Conservation (phyloP, 2,888 invertebrate species). For the Pollenia angustigena region DNA sequence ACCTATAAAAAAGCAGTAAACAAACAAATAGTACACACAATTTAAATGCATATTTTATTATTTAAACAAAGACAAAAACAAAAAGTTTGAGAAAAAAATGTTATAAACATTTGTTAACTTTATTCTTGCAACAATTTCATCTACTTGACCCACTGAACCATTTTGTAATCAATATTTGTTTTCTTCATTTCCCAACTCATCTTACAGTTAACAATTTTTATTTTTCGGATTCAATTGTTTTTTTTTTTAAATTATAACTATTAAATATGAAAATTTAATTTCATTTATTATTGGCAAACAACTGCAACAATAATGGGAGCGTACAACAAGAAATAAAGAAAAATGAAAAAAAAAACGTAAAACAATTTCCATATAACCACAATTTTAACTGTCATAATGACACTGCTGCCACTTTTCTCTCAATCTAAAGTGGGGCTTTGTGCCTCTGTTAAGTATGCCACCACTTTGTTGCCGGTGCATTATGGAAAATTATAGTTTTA, state of each 20-base stretch:
- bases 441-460: slow-evolving; percentile 59
- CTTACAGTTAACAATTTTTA: slow-evolving; percentile 2
- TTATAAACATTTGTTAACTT: slow-evolving; percentile 47
- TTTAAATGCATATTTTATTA: slow-evolving; percentile 54
- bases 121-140: slow-evolving; percentile 12
- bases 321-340: background rate
- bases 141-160: slow-evolving; percentile 69
- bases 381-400: slow-evolving; percentile 69
- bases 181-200: background rate
- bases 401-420: slow-evolving; percentile 64
- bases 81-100: background rate
- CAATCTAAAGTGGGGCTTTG: slow-evolving; percentile 40
- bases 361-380: slow-evolving; percentile 46
- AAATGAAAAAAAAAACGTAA: slow-evolving; percentile 1
- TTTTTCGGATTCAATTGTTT: slow-evolving; percentile 28
- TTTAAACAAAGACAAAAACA: slow-evolving; percentile 6
- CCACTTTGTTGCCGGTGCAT: slow-evolving; percentile 34
- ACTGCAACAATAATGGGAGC: slow-evolving; percentile 24
- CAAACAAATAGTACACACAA: slow-evolving; percentile 24
- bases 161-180: slow-evolving; percentile 69
- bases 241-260: slow-evolving; percentile 53
- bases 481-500: slow-evolving; percentile 50
- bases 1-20: slow-evolving; percentile 37
- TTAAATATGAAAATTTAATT: slow-evolving; percentile 45
- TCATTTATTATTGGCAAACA: slow-evolving; percentile 45